Evolutionary conservation across 2,797 vertebrate genomes (phyloP), one percentile per base, ranked within the genome.

Genomic region (Synanceia verrucosa): DNA sequence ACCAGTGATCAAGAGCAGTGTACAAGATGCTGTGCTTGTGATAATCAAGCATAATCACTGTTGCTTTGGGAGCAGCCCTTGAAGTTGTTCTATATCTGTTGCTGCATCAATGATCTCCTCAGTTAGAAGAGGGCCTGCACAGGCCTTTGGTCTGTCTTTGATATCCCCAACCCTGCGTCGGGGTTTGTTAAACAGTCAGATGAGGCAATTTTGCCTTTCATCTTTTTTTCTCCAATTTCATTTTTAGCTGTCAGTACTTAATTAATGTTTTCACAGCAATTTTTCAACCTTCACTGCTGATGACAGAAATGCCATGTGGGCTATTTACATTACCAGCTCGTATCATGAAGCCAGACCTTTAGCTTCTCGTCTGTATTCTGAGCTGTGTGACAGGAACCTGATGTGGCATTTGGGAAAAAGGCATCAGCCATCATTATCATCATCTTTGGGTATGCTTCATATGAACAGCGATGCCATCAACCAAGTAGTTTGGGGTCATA

Each of bases 241-340:
- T 84, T 85, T 67, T 69, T 63, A 66, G 85, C 82, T 76, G 85
- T 91, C 83, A 83, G 83, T 78, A 74, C 72, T 86, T 89, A 89
- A 92, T 91, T 83, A 88, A 92, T 87, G 83, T 90, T 91, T 90
- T 89, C 37, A 55, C 74, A 73, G 74, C 78, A 78, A 86, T 87
- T 93, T 90, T 82, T 77, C 83, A 88, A 79, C 79, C 73, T 83
- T 91, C 81, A 55, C 48, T 43, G 70, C 67, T 26, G 75, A 72
- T 78, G 83, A 90, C 84, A 82, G 81, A 81, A 73, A 86, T 77
- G 80, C 66, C 23, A 19, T 7, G 51, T 44, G 23, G 75, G 75
- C 74, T 77, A 82, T 91, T 90, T 86, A 85, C 78, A 86, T 85
- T 76, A 88, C 73, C 75, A 78, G 64, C 67, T 65, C 12, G n/a